These are phyloP conservation scores for Nomada hirtipes DNA, from an alignment of 2,888 invertebrate genomes.

Conservation along the genomic window DNA sequence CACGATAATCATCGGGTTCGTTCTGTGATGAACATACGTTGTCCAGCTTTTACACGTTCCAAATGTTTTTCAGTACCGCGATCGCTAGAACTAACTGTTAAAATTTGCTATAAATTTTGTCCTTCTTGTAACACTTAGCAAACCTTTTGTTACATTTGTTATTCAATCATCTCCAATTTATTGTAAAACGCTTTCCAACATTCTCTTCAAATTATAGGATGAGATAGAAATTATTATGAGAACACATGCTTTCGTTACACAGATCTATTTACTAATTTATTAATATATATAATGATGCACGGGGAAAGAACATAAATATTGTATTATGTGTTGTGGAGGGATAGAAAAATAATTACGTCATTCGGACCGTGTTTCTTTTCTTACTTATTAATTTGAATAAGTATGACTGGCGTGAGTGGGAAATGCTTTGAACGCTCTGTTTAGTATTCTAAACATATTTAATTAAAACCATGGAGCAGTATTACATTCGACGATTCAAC, in stretches of 20 bases:
- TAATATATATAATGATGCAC: too few relatives aligned
- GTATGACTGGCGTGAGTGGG: neutral
- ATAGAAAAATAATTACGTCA: too few relatives aligned
- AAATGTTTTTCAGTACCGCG: neutral
- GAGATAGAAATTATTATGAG: too few relatives aligned
- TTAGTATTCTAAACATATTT: neutral
- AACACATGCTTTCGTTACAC: too few relatives aligned
- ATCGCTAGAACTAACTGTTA: too few relatives aligned
- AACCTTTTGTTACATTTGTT: neutral
- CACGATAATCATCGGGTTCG: neutral
- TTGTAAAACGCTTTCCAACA: neutral
- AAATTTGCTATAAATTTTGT: too few relatives aligned
- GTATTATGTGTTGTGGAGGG: too few relatives aligned
- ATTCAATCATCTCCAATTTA: neutral
- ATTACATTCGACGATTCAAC: neutral
- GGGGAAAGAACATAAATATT: too few relatives aligned
- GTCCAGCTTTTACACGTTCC: neutral
- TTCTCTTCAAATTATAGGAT: neutral
- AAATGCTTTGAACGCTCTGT: neutral
- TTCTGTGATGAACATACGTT: neutral
- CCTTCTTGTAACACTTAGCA: too few relatives aligned
- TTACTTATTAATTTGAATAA: neutral
- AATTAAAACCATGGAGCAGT: neutral
- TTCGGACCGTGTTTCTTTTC: neutral
- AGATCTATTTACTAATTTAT: too few relatives aligned